Percentiles rank a stretch among this genome's conserved stretches.
Conservation (phyloP, 1,140 invertebrate species). For the Drosophila punjabiensis region DNA sequence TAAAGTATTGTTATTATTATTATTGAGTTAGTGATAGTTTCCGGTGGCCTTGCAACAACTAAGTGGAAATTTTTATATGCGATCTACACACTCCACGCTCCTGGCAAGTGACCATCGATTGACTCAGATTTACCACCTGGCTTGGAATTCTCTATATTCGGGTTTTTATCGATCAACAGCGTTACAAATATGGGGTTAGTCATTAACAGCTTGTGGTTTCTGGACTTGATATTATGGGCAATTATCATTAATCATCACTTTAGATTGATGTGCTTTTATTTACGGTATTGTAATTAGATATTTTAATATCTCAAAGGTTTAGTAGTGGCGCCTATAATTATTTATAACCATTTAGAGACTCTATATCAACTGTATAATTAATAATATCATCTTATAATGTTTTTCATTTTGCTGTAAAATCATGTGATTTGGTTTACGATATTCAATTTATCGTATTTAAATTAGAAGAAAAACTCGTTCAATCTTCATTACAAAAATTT, state of each 20-base stretch:
- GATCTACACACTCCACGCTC: slow-evolving; percentile 37
- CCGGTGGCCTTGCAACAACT: slow-evolving; percentile 32
- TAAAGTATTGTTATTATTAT: not conserved
- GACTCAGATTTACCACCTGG: not conserved
- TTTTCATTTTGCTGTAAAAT: not conserved
- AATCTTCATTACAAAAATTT: not conserved
- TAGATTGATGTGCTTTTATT: not conserved
- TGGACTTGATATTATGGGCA: slow-evolving; percentile 23
- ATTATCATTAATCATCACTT: slow-evolving; percentile 26
- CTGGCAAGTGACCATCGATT: slow-evolving; percentile 24
- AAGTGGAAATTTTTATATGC: slow-evolving; percentile 43
- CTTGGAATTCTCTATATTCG: slow-evolving; percentile 3
- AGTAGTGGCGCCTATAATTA: not conserved
- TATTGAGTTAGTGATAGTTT: slow-evolving; percentile 7
- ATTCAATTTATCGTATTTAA: not conserved
- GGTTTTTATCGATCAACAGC: slow-evolving; percentile 7
- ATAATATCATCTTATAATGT: too few species aligned
- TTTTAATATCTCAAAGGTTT: not conserved
- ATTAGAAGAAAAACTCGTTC: not conserved
- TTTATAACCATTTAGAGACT: not conserved
- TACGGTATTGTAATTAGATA: slow-evolving; percentile 6
- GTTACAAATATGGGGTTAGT: slow-evolving; percentile 32
- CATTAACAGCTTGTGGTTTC: slow-evolving; percentile 21
- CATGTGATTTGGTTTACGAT: not conserved
- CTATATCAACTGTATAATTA: too few species aligned